Percentiles rank a stretch among this genome's conserved stretches.
These are phyloP conservation scores for Anas flavirostris DNA, from an alignment of 2,797 vertebrate genomes.

Conservation along the genomic window DNA sequence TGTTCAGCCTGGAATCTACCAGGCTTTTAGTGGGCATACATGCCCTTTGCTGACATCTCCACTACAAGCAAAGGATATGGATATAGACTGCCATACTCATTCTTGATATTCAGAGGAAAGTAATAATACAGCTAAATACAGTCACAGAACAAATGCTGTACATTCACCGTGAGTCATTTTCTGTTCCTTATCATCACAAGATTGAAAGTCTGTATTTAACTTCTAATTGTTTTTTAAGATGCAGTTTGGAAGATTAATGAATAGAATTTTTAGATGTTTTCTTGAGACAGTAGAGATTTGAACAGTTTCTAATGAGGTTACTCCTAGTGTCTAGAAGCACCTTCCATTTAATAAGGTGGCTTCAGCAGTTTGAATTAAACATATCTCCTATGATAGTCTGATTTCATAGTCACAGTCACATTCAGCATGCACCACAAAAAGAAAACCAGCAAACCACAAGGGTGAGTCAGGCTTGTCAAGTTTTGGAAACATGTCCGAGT, in stretches of 20 bases:
- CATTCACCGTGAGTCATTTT: neutral
- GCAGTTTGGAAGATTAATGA: neutral
- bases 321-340: neutral
- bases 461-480: neutral
- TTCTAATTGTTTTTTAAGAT: neutral
- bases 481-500: neutral
- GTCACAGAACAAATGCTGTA: neutral
- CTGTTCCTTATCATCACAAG: neutral
- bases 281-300: neutral
- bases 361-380: neutral
- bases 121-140: neutral
- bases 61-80: rapidly evolving
- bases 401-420: neutral
- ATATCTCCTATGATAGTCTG: neutral
- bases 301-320: neutral
- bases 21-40: neutral
- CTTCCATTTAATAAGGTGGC: rapidly evolving
- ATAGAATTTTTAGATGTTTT: neutral
- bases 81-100: neutral
- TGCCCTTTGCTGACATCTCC: neutral
- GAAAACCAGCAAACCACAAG: neutral
- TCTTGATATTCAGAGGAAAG: neutral
- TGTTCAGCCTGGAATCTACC: rapidly evolving
- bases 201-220: neutral
- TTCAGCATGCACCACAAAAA: neutral